Conservation (phyloP, 2,113 vertebrate species). For the Crotalus horridus region DNA sequence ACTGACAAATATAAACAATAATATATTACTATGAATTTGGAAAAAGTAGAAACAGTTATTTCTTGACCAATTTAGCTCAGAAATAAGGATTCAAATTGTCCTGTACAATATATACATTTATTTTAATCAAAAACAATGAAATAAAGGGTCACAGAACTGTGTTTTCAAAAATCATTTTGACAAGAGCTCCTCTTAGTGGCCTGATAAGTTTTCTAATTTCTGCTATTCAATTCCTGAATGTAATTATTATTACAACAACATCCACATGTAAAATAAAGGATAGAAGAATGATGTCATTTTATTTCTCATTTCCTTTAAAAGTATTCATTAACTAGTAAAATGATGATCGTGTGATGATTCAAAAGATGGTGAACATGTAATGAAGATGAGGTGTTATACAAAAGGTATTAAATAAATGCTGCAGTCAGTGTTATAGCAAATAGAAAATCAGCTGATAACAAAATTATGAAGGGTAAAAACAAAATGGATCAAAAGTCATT, state of each 20-base stretch:
- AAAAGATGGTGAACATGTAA: neutral
- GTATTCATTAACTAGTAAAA: neutral
- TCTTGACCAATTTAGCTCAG: neutral
- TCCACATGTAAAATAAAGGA: neutral
- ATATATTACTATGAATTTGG: neutral
- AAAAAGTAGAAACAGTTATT: neutral
- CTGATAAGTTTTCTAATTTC: conserved; percentile 19
- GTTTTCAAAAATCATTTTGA: conserved; percentile 29
- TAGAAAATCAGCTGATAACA: neutral
- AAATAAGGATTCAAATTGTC: neutral
- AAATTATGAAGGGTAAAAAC: neutral
- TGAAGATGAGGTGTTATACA: neutral
- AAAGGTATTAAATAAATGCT: neutral
- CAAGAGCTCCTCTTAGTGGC: conserved; percentile 67
- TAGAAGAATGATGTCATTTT: neutral
- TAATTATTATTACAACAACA: neutral
- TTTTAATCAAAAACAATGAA: neutral
- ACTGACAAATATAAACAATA: neutral
- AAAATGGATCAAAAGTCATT: neutral
- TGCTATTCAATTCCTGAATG: neutral
- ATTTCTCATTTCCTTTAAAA: neutral
- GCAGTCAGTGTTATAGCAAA: neutral
- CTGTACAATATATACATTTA: neutral
- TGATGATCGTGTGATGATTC: neutral
- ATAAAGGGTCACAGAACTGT: neutral